Evolutionary conservation across 2,113 vertebrate species (phyloP), one percentile per base, ranked within the genome.

Genomic region (Herpetotheres cachinnans): DNA sequence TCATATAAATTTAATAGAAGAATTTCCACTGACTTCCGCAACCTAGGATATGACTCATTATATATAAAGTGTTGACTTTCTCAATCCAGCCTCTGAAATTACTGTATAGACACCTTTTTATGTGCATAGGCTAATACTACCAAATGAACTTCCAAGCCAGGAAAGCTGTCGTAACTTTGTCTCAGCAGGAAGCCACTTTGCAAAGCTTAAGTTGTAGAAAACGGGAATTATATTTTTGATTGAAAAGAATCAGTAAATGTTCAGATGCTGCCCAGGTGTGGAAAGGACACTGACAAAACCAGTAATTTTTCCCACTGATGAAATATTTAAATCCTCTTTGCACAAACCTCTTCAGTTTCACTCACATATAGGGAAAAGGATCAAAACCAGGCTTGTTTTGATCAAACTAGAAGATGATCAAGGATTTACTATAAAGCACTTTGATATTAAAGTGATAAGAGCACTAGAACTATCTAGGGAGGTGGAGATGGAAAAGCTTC

Each of bases 351-450:
- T 34, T 83, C 24, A 40, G 73, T 94, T 88, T 82, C 7, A 5
- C 4, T 73, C 27, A 40, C 5, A 24, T 66, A 46, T 29, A 3
- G 17, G 2, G 26, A 80, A 82, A 27, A 84, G 13, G 20, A 90
- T 59, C 34, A 90, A 87, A 91, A 38, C 9, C 21, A 72, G 24
- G 11, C 76, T 91, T 94, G 49, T 93, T 95, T 77, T 93, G 70
- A 79, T 80, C 62, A 88, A 72, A 88, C 40, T 58, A 87, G 50
- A 82, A 56, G 55, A 69, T 61, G 7, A 81, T 89, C 47, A 93
- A 71, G 83, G 50, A 72, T 18, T 67, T 87, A 59, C 3, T 65
- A 19, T 56, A 44, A 94, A 94, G 44, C 11, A 47, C 14, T 89
- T 90, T 40, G 19, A 88, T 86, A 69, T 56, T 34, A 69, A 89